Evolutionary conservation across 64 coral and sea anemone species (phyloP), one percentile per base, ranked within the genome.

Genomic region (Actinia tenebrosa): DNA sequence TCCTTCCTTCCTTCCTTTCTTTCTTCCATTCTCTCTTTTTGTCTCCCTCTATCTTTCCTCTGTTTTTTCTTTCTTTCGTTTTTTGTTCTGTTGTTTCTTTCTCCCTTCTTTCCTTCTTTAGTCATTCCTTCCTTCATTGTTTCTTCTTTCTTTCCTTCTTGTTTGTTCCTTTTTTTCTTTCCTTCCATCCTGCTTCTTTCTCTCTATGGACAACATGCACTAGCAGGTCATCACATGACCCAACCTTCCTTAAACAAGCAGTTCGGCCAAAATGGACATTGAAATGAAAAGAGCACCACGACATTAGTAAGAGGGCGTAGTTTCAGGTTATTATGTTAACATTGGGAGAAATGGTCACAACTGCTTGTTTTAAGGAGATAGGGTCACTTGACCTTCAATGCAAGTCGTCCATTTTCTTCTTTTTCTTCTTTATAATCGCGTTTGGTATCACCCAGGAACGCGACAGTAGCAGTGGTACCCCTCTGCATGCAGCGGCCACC

Each of bases 401-500:
- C 30, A 37, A 37, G 30, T 37, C 30, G 30, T 37, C 30, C 30
- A 2, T 11, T 16, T 58, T 66, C 63, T 10, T 10, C 15, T 10
- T 20, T 66, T 66, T 23, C 19, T 66, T 66, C 9, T 23, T 75
- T 75, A 26, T 75, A 27, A 37, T 7, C 11, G 18, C 23, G 26
- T 62, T 52, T 58, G 0, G 50, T 64, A 62, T 85, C 60, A 5
- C 43, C 55, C 77, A 96, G 94, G 78, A 83, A 77, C 43, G 58
- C n/a, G 94, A 96, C 88, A 87, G 88, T 53, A 92, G 91, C 87
- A 88, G 88, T 45, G 84, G 88, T 27, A 96, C 94, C 23, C 53
- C 94, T 19, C 88, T 96, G 44, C 94, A 96, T 60, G 89, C 86
- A 30, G 94, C 94, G 13, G 59, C 80, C 0, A 93, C 77, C 13